Base-by-base conservation (phyloP, 2,888 invertebrate species). In the Aphidoletes aphidimyza region DNA sequence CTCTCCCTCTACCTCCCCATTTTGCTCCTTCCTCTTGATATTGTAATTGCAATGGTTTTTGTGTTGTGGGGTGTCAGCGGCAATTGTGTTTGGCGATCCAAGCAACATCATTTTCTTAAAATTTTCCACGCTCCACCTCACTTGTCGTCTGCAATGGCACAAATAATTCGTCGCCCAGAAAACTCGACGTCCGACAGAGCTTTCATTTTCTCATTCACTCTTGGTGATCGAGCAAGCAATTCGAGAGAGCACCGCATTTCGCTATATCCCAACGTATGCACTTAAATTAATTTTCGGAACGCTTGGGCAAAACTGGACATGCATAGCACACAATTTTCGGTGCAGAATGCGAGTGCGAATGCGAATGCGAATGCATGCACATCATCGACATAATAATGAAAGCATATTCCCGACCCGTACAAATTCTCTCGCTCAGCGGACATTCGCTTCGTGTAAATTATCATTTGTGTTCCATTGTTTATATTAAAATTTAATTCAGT, bases 401-500 rank as follows among this genome's bases (percentile, higher is more conserved):
- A 69, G 69, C 69, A 34, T 69, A 69, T 69, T 69, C 69, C 54
- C 11, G 8, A 69, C 69, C 34, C 69, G 34, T 69, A 69, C 30
- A 69, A 8, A 30, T 69, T 69, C 34, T 14, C 69, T 69, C 54
- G 5, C 54, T 30, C 69, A 69, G 69, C 69, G 69, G 69, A 69
- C 69, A 69, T 69, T 81, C 81, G 37, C 37, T 81, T 81, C 81
- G 81, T 81, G 81, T 37, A 81, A 81, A 81, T 81, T 81, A 81
- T 81, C 81, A 81, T 81, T 81, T 81, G 81, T 81, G 81, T 81
- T 81, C 37, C 81, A 81, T 81, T 81, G 81, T 81, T 81, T 81
- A 81, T 81, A 81, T 81, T 81, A 81, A 81, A 81, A 81, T 81
- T 81, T 81, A 81, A 81, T 81, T 81, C 81, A 81, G 81, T 81